phyloP scores from a whole-genome alignment of 2,113 vertebrate genomes.

The Oxyura jamaicensis region DNA sequence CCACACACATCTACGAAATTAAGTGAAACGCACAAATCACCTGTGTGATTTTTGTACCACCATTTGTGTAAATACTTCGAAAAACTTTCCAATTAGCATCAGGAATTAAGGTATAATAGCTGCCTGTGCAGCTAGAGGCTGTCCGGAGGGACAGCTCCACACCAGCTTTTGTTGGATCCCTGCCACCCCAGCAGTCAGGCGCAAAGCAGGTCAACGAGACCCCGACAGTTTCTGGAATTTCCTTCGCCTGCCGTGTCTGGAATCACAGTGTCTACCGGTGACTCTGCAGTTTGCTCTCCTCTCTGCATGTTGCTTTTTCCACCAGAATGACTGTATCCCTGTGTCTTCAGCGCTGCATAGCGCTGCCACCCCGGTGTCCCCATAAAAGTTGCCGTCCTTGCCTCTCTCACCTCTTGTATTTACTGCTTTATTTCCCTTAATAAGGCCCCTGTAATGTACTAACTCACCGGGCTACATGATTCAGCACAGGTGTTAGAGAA shows the following conservation, averaged over 20 bases:
- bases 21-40: background rate
- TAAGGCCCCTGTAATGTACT: background rate
- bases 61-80: background rate
- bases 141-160: background rate
- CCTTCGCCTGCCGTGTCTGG: background rate
- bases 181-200: slow-evolving; percentile 12
- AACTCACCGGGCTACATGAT: background rate
- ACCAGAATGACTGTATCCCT: background rate
- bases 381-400: background rate
- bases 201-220: slow-evolving; percentile 32
- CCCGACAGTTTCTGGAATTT: background rate
- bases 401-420: background rate
- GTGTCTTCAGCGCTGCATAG: background rate
- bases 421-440: background rate
- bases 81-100: background rate
- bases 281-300: background rate
- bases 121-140: background rate
- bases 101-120: slow-evolving; percentile 2
- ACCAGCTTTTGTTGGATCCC: background rate
- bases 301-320: background rate
- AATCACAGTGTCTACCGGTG: background rate
- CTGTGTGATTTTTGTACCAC: background rate
- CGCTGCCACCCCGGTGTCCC: background rate
- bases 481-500: slow-evolving; percentile 29
- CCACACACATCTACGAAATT: background rate